Evolutionary conservation across 2,113 vertebrate genomes (phyloP), one percentile per base, ranked within the genome.

Genomic region (Lasiurus borealis): DNA sequence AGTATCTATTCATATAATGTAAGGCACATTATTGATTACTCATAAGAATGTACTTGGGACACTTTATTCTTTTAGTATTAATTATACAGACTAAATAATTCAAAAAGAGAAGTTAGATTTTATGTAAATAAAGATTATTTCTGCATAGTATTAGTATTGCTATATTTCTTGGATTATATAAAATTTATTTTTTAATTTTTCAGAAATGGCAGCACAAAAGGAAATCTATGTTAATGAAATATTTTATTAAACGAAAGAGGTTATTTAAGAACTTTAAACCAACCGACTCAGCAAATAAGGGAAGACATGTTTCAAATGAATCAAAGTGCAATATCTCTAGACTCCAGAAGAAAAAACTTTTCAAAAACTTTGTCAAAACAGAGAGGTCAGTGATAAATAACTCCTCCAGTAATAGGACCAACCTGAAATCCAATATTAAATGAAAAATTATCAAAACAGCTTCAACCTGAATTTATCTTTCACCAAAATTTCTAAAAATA

Each of bases 141-240:
- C 5, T 96, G 27, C 40, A 21, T 48, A 78, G 48, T 89, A 54
- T 68, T 91, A 83, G 44, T 9, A 14, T 92, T 78, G 82, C 11
- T 14, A 8, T 85, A 62, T 73, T 95, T 95, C 27, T 86, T 88
- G 44, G 16, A 83, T 81, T 88, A 6, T 93, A 71, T 87, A 97
- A 87, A 95, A 78, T 84, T 98, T 73, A 94, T 93, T 95, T 36
- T 96, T 97, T 6, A 94, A 84, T 98, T 95, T 98, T 98, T 85
- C 98, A 99, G 98, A 98, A 98, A 98, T 98, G 98, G 97, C 98
- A 98, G 97, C 98, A 98, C 98, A 98, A 98, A 97, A 98, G 98
- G 88, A 99, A 98, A 94, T 98, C 97, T 96, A 0, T 97, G 3
- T 95, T 98, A 97, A 97, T 98, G 92, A 97, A 98, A 34, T 97